Conservation (phyloP, 2,113 vertebrate species). For the Pollachius pollachius region DNA sequence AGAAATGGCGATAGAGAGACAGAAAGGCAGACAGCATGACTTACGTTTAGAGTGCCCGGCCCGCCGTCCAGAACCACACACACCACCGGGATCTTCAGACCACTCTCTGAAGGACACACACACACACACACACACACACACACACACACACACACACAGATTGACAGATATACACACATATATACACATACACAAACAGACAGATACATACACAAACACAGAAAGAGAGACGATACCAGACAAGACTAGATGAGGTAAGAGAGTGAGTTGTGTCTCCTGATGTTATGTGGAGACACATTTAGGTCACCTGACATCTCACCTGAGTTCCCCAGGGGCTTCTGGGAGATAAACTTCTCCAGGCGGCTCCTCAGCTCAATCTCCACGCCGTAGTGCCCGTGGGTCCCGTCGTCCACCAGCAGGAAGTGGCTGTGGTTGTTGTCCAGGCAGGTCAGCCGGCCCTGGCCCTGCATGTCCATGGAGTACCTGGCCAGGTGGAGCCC, state of each 20-base stretch:
- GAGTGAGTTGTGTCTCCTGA: not conserved
- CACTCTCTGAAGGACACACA: constrained; percentile 50
- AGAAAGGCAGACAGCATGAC: constrained; percentile 34
- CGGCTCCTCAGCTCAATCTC: constrained; percentile 82
- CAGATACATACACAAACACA: too few species aligned
- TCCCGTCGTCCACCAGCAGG: constrained; percentile 93
- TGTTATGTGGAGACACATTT: not conserved
- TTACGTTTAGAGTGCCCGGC: constrained; percentile 89
- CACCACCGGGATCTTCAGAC: constrained; percentile 87
- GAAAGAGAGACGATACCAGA: not conserved
- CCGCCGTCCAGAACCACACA: constrained; percentile 94
- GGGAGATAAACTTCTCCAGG: constrained; percentile 88
- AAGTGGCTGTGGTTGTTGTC: constrained; percentile 96
- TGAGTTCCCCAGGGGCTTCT: constrained; percentile 73
- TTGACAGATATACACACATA: too few species aligned
- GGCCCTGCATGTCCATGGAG: constrained; percentile 78
- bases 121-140: too few species aligned
- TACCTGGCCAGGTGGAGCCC: constrained; percentile 87
- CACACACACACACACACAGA: too few species aligned
- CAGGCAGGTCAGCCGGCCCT: constrained; percentile 84
- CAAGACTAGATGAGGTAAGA: constrained; percentile 8
- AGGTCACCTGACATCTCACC: constrained; percentile 38
- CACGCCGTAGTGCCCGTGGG: constrained; percentile 81
- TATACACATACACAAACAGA: too few species aligned
- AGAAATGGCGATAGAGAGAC: not conserved